Evolutionary conservation across 1,140 invertebrate species (phyloP).

Genomic region (Papilio helenus): DNA sequence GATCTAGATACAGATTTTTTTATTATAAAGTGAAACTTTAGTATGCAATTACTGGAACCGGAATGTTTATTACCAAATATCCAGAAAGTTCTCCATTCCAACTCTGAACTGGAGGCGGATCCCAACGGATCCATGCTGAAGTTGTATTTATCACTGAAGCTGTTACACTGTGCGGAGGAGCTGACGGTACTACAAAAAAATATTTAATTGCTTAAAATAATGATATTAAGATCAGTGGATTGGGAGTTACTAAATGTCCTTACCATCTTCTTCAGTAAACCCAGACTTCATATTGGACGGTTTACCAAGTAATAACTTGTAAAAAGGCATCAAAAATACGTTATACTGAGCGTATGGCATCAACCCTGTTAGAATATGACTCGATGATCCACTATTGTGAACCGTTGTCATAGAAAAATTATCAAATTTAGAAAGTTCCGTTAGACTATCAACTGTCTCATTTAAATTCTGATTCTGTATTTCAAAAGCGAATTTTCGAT

Average conservation of each 20-base stretch:
- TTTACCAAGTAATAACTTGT: conserved; percentile 89
- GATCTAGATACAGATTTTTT: conserved; percentile 55
- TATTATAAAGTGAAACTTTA: conserved; percentile 38
- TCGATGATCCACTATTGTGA: conserved; percentile 85
- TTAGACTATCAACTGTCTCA: conserved; percentile 61
- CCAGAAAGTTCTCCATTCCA: conserved; percentile 91
- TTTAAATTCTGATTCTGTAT: conserved; percentile 62
- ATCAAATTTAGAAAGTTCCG: conserved; percentile 70
- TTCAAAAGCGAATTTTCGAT: conserved; percentile 63
- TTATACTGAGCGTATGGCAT: conserved; percentile 89
- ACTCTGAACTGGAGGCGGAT: conserved; percentile 87
- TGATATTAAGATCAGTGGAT: neutral
- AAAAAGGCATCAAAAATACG: conserved; percentile 91
- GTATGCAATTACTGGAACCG: conserved; percentile 25
- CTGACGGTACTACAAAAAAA: conserved; percentile 80
- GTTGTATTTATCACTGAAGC: conserved; percentile 91
- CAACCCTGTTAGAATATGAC: conserved; percentile 85
- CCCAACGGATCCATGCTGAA: conserved; percentile 90
- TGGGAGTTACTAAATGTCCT: conserved; percentile 57
- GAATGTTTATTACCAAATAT: conserved; percentile 85
- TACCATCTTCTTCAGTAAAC: conserved; percentile 90
- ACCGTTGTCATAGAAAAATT: conserved; percentile 85
- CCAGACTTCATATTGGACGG: conserved; percentile 90
- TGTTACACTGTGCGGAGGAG: conserved; percentile 89
- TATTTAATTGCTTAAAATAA: conserved; percentile 1